Evolutionary conservation across 2,797 vertebrate genomes (phyloP).

Genomic region (Paramormyrops hopkinsi): DNA sequence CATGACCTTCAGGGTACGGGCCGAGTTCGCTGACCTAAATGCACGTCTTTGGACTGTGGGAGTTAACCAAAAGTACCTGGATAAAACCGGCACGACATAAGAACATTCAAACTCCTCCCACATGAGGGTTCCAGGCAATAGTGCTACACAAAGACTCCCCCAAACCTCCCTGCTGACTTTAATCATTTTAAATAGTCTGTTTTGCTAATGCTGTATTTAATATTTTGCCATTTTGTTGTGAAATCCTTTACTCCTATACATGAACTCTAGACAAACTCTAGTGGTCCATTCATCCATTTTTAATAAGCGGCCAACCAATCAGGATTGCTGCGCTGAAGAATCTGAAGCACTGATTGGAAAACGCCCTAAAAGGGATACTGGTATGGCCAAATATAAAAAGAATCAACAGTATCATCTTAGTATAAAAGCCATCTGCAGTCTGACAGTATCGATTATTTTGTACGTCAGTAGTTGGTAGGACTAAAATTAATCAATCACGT

Average conservation of each 20-base stretch:
- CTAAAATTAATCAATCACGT: not conserved
- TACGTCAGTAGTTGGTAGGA: not conserved
- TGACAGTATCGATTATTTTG: not conserved
- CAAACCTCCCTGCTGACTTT: not conserved
- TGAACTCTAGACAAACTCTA: not conserved
- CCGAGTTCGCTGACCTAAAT: not conserved
- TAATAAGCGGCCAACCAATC: not conserved
- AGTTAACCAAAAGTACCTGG: not conserved
- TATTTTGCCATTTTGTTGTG: not conserved
- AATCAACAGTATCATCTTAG: not conserved
- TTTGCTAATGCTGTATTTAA: not conserved
- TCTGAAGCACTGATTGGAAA: not conserved
- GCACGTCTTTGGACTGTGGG: not conserved
- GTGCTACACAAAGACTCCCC: not conserved
- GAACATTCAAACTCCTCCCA: not conserved
- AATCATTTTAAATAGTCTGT: not conserved
- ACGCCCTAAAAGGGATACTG: not conserved
- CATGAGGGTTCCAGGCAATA: not conserved
- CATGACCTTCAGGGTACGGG: not conserved
- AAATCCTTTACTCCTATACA: not conserved
- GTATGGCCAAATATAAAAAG: not conserved
- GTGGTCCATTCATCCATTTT: not conserved
- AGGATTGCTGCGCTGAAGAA: not conserved
- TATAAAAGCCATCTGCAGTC: not conserved
- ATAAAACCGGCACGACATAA: not conserved